Evolutionary conservation across 1,140 invertebrate species (phyloP), one percentile per base, ranked within the genome.

Genomic region (Psix sp.): DNA sequence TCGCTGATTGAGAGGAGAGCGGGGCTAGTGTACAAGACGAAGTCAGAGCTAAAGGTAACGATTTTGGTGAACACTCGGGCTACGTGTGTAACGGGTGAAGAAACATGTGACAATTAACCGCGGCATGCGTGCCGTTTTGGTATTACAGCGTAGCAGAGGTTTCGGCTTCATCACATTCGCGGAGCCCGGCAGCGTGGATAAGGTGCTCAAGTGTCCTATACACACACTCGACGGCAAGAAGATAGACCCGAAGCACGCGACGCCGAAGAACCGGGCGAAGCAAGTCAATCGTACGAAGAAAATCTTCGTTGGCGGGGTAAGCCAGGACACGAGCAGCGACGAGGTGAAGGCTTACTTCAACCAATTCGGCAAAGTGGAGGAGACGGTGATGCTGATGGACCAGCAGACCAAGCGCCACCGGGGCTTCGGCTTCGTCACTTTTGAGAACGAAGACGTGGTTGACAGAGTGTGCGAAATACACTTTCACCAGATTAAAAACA

Each of bases 161-260:
- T 96, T 96, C 88, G 95, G 95, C 77, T 97, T 96, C 89, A 96
- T 97, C 82, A 96, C 95, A 81, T 97, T 96, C 88, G 92, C 94
- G 81, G 94, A 96, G 84, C 93, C 94, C 24, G 91, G 92, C 63
- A 94, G 93, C 81, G 95, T 96, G 49, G 94, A 96, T 85, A 95
- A 95, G 86, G 95, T 96, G 43, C 91, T 96, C 42, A 93, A 93
- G 85, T 93, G 94, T 76, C 94, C 95, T 46, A 94, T 96, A 65
- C 95, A 97, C 89, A 95, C 94, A 49, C 89, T 98, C 60, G 96
- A 97, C 85, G 95, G 95, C 56, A 97, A 97, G 89, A 96, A 96
- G 88, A 96, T 96, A 80, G 95, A 96, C 85, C 95, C 95, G 14
- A 96, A 96, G 80, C 95, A 96, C 88, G 95, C 95, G 45, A 96